These are phyloP conservation scores for Harpegnathos saltator DNA, from an alignment of 1,140 invertebrate species.

Conservation along the genomic window DNA sequence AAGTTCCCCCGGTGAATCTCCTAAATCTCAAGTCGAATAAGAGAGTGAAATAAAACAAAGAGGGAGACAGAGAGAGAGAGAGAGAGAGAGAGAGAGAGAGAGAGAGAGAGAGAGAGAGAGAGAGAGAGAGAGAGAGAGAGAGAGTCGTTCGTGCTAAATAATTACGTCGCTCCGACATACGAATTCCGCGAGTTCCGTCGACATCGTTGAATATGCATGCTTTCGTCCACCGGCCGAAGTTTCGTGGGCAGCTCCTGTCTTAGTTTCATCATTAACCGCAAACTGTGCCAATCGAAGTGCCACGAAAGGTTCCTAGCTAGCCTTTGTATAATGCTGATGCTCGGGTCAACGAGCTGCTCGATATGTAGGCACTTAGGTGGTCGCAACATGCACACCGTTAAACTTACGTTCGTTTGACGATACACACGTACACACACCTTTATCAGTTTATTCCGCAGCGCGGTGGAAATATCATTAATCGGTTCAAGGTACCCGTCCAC, in stretches of 20 bases:
- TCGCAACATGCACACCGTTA: constrained; percentile 47
- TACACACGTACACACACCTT: constrained; percentile 23
- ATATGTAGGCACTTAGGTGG: constrained; percentile 45
- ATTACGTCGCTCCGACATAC: not conserved
- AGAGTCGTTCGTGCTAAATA: not conserved
- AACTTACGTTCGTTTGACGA: constrained; percentile 28
- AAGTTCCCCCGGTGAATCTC: too few species aligned
- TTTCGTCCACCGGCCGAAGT: constrained; percentile 14
- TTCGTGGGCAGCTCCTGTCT: constrained; percentile 25
- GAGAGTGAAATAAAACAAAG: too few species aligned
- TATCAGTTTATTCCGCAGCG: constrained; percentile 14
- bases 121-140: too few species aligned
- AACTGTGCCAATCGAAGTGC: constrained; percentile 54
- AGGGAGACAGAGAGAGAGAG: too few species aligned
- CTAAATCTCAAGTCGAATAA: too few species aligned
- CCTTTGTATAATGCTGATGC: constrained; percentile 41
- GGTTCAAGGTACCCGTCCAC: not conserved
- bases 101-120: too few species aligned
- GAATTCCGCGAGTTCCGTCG: not conserved
- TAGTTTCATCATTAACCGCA: constrained; percentile 44
- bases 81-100: too few species aligned
- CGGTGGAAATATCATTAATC: constrained; percentile 28
- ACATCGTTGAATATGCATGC: constrained; percentile 12
- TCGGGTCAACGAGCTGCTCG: constrained; percentile 55
- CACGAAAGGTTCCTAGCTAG: constrained; percentile 51